Base-by-base conservation (phyloP, 2,113 vertebrate species). In the Eclectus roratus region DNA sequence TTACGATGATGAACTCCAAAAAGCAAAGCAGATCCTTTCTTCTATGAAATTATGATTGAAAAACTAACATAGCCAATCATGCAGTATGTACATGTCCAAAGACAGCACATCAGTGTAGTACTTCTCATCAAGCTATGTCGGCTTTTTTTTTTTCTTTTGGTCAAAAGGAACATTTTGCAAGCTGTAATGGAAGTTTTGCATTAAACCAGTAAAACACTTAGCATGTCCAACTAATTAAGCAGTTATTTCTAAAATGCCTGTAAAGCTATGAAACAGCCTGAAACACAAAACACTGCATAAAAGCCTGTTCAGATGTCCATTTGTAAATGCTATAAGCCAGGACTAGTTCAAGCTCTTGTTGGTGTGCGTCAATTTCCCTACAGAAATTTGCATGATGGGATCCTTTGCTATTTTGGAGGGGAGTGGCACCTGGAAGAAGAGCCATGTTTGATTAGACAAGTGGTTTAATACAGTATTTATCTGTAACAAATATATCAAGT, bases 371-470 rank as follows among this genome's bases (percentile, higher is more conserved):
- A 27, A 0, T n/a, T 77, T 46, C 47, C 18, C 28, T 47, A 13
- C 5, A 28, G 35, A 60, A 74, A 11, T 55, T 46, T 39, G 29
- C 11, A 5, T 2, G 5, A 64, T 4, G 24, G 29, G 17, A 18
- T 55, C 35, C 41, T 71, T 21, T 44, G 24, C 11, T 44, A 17
- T 66, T 74, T 18, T 33, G 46, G 41, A 80, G 46, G 33, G 2
- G 8, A 13, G 12, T 7, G 11, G 3, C 10, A 43, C 7, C 7
- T 2, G 1, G n/a, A 66, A 23, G 25, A 81, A 61, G 3, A 37
- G 9, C 13, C 37, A 25, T 3, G 7, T 33, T 69, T 50, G 13
- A 61, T 50, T 17, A 80, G 25, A 60, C 25, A 55, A 13, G 10
- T 10, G 11, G 58, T 56, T 77, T 43, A 46, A 46, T 33, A 25